Evolutionary conservation across 2,797 vertebrate genomes (phyloP), one percentile per base, ranked within the genome.

Genomic region (Mionectes olivaceus): DNA sequence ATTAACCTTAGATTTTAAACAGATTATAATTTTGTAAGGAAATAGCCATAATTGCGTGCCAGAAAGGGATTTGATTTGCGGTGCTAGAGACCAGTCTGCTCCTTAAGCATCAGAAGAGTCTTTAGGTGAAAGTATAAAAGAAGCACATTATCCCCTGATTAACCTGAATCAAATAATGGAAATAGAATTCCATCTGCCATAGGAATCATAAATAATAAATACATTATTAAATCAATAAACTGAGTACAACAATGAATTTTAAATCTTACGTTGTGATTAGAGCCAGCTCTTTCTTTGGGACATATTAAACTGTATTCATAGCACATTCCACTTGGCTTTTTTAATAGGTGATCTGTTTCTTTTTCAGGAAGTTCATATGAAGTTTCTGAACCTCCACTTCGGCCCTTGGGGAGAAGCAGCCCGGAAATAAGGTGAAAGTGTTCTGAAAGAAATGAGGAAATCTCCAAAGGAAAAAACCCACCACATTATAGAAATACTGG

Each of bases 331-430:
- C 88, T 83, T 91, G 74, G 19, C 44, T 82, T 92, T 92, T 95
- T 90, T 80, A 94, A 90, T 93, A 90, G 93, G 96, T 92, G 92
- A 94, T 96, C 95, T 97, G 95, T 91, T 97, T 97, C 95, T 89
- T 85, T 97, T 96, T 95, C 92, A 95, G 95, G 94, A 97, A 95
- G 93, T 97, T 95, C 93, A 83, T 49, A 33, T n/a, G 85, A 96
- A 97, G 94, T 95, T 96, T 95, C 93, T 70, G 63, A 95, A 89
- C 83, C 83, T 94, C 79, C 69, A 87, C 76, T 87, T 93, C n/a
- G 37, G 35, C 32, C 89, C 86, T 2, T 59, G 32, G 89, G 81
- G 81, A 94, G 75, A 95, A 77, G 67, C 39, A 91, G 81, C 83
- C 93, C 67, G 30, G 94, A 96, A 95, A 96, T 94, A 90, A 95